Evolutionary conservation across 2,888 invertebrate species (phyloP).

Genomic region (Elysia crispata): DNA sequence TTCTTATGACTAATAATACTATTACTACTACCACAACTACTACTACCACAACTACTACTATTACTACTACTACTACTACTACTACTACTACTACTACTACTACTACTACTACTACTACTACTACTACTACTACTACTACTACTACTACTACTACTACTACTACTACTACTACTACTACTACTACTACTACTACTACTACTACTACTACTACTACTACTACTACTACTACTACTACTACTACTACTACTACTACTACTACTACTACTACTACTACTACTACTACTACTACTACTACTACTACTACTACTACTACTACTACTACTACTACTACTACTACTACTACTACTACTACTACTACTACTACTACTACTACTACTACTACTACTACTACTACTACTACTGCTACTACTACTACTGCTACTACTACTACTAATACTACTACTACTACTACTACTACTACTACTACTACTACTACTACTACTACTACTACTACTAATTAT

Average conservation of each 20-base stretch:
- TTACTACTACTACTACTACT: slow-evolving; percentile 4
- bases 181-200: slow-evolving; percentile 9
- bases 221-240: slow-evolving; percentile 4
- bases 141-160: slow-evolving; percentile 4
- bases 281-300: slow-evolving; percentile 4
- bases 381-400: slow-evolving; percentile 9
- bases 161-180: slow-evolving; percentile 9
- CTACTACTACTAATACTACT: no score
- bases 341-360: slow-evolving; percentile 9
- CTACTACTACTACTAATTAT: no score
- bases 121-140: slow-evolving; percentile 1
- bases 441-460: no score
- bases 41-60: no score
- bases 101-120: slow-evolving; percentile 9
- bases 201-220: slow-evolving; percentile 9
- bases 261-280: slow-evolving; percentile 9
- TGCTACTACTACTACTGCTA: no score
- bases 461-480: slow-evolving; percentile 9
- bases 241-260: slow-evolving; percentile 9
- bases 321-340: slow-evolving; percentile 4
- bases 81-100: slow-evolving; percentile 1
- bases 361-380: slow-evolving; percentile 4
- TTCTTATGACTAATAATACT: no score
- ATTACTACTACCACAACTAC: no score
- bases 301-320: slow-evolving; percentile 9